phyloP scores from a whole-genome alignment of 2,113 vertebrate genomes.

The Glaucomys volans region DNA sequence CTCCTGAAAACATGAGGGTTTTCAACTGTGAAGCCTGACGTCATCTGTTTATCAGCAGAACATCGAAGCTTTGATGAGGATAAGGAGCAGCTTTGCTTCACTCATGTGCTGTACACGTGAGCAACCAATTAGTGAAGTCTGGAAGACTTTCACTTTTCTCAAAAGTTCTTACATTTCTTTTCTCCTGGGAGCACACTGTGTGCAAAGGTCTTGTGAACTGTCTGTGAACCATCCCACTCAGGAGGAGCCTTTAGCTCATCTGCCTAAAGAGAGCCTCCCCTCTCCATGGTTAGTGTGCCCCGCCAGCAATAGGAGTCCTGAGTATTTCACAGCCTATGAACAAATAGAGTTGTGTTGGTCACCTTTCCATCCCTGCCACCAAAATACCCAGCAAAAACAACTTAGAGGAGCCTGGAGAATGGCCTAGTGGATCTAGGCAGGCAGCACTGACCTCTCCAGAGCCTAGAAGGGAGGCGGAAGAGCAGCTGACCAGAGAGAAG shows the following conservation, averaged over 20 bases:
- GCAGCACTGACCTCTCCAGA: too few relatives aligned
- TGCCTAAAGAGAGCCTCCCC: neutral
- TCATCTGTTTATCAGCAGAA: neutral
- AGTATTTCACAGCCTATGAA: neutral
- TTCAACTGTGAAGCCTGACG: neutral
- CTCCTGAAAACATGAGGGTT: constrained; percentile 46
- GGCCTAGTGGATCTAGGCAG: too few relatives aligned
- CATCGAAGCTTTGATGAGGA: neutral
- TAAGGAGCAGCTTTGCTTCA: neutral
- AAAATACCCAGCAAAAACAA: too few relatives aligned
- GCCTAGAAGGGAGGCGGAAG: too few relatives aligned
- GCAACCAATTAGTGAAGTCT: neutral
- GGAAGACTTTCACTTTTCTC: neutral
- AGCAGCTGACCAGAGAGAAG: too few relatives aligned
- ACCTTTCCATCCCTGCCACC: too few relatives aligned
- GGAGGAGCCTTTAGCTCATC: neutral
- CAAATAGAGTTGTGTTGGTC: neutral
- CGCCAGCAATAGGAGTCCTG: neutral
- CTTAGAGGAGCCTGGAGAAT: too few relatives aligned
- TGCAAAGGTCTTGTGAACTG: neutral
- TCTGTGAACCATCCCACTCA: neutral
- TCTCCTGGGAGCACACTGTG: neutral
- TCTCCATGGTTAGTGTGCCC: neutral
- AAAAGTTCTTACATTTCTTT: neutral
- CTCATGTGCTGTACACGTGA: neutral